Conservation (phyloP, 1,140 invertebrate genomes). For the Halictus rubicundus region DNA sequence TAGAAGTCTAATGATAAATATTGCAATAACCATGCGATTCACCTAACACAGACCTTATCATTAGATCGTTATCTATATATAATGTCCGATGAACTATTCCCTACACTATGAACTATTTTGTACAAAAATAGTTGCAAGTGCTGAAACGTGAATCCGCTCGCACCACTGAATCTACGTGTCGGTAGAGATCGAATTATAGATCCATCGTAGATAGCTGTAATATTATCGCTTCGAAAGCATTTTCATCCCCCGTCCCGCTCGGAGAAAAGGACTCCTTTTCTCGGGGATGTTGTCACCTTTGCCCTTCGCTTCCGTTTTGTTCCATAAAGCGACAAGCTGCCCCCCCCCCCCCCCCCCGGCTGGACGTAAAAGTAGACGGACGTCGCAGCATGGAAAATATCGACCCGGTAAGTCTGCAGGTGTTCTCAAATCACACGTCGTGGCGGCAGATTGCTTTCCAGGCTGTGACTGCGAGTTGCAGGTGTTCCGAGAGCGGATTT, state of each 20-base stretch:
- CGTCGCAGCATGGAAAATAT: conserved; percentile 46
- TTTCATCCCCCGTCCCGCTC: conserved; percentile 1
- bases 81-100: no score
- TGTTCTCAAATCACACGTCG: conserved; percentile 62
- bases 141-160: background rate
- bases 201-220: background rate
- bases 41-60: no score
- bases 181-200: background rate
- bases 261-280: background rate
- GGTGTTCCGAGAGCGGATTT: conserved; percentile 48
- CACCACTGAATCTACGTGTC: background rate
- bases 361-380: conserved; percentile 34
- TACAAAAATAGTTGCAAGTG: no score
- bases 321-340: conserved; percentile 31
- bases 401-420: conserved; percentile 52
- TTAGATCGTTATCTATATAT: no score
- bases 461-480: conserved; percentile 7
- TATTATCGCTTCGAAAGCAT: background rate
- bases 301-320: conserved; percentile 44
- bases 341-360: no score
- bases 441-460: conserved; percentile 15
- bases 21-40: no score
- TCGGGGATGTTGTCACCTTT: conserved; percentile 16
- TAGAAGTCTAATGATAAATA: no score
- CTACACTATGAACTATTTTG: no score